These are phyloP conservation scores for Amblyjoppa fuscipennis DNA, from an alignment of 2,888 invertebrate genomes.

Conservation along the genomic window DNA sequence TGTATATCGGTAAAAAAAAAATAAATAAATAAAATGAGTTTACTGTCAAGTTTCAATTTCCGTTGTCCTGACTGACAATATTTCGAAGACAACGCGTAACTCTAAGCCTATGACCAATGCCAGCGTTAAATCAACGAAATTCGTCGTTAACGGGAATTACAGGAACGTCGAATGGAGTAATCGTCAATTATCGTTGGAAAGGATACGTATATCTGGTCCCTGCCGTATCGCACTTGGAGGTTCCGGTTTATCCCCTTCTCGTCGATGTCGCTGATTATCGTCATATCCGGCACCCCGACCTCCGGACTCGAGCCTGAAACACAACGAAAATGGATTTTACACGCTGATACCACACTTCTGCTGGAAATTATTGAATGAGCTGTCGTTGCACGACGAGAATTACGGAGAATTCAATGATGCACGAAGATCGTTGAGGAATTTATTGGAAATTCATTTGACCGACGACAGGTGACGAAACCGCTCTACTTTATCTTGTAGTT, in stretches of 20 bases:
- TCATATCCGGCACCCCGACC: constrained; percentile 96
- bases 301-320: constrained; percentile 87
- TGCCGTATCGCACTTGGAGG: constrained; percentile 92
- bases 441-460: background rate
- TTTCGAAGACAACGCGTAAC: background rate
- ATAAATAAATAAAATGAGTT: too few relatives aligned
- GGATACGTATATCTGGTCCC: constrained; percentile 97
- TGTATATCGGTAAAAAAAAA: background rate
- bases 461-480: background rate
- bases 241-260: constrained; percentile 96
- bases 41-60: background rate
- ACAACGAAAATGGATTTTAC: constrained; percentile 32
- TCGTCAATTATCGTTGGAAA: constrained; percentile 83
- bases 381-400: background rate
- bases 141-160: background rate
- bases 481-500: background rate
- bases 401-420: background rate
- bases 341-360: background rate
- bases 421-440: background rate
- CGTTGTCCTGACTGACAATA: background rate
- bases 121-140: background rate
- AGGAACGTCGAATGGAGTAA: background rate
- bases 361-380: background rate
- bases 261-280: constrained; percentile 95
- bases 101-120: too few relatives aligned